phyloP scores from a whole-genome alignment of 2,797 vertebrate species.

The Enteromius unitaeniatus region DNA sequence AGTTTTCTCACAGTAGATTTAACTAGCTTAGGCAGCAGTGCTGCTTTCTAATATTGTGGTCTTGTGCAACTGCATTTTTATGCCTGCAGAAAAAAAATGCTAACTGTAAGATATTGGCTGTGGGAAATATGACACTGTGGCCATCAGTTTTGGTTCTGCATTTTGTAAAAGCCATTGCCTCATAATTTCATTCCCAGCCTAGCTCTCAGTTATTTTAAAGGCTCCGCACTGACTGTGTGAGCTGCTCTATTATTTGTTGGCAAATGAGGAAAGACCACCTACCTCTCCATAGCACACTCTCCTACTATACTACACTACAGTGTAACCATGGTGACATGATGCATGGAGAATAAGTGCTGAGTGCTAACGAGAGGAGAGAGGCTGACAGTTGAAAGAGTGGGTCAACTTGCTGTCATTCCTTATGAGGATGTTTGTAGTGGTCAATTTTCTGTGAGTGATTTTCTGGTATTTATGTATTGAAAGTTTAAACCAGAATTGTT shows the following conservation, averaged over 20 bases:
- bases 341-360: conserved; percentile 40
- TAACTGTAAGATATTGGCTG: background rate
- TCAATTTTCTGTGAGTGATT: background rate
- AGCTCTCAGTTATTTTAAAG: conserved; percentile 23
- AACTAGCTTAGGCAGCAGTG: background rate
- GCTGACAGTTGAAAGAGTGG: conserved; percentile 19
- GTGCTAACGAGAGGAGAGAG: conserved; percentile 26
- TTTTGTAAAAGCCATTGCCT: conserved; percentile 14
- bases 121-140: background rate
- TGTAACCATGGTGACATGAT: conserved; percentile 53
- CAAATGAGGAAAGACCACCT: conserved; percentile 39
- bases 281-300: conserved; percentile 11
- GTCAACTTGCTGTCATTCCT: conserved; percentile 38
- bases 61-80: conserved; percentile 8
- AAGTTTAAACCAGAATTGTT: background rate
- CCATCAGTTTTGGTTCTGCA: conserved; percentile 3
- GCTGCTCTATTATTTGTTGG: conserved; percentile 27
- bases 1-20: background rate
- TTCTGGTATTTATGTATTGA: background rate
- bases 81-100: conserved; percentile 9
- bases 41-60: conserved; percentile 3
- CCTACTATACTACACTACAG: conserved; percentile 22
- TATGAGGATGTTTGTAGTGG: conserved; percentile 9
- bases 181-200: background rate
- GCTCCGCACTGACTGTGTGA: conserved; percentile 13